These are phyloP conservation scores for Chlorospingus flavigularis DNA, from an alignment of 2,797 vertebrate genomes.

Conservation along the genomic window DNA sequence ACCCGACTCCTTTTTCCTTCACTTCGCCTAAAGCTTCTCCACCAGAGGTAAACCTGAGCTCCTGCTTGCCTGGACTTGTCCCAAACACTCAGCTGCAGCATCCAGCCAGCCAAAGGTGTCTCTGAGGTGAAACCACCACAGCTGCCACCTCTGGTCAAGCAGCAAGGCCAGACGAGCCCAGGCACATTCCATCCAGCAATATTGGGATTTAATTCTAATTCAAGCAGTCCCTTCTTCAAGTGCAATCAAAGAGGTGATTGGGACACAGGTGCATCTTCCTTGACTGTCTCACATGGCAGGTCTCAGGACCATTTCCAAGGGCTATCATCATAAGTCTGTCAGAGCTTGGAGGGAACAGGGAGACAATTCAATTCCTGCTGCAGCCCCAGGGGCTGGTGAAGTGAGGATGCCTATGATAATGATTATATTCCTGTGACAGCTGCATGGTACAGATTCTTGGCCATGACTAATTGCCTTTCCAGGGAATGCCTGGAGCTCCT, in stretches of 20 bases:
- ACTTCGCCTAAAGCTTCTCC: no score
- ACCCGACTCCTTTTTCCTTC: no score
- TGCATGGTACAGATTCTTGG: neutral
- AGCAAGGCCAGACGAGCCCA: no score
- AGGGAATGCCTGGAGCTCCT: constrained; percentile 19
- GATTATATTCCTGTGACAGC: constrained; percentile 25
- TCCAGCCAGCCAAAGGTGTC: no score
- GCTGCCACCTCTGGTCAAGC: no score
- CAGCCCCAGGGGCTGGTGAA: neutral
- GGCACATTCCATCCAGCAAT: no score
- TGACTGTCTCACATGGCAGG: neutral
- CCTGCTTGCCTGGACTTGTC: no score
- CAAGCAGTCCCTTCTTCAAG: neutral
- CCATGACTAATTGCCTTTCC: constrained; percentile 37
- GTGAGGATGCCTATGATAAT: constrained; percentile 3
- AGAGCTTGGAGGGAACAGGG: neutral
- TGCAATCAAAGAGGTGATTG: neutral
- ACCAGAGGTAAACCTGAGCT: no score
- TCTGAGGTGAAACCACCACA: no score
- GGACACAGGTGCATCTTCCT: neutral
- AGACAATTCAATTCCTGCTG: neutral
- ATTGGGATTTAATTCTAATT: no score
- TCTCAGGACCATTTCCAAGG: neutral
- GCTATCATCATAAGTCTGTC: neutral
- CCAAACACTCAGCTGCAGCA: no score